Percentiles rank a stretch among this genome's conserved stretches.
Conservation (phyloP, 2,888 invertebrate genomes). For the Danaus chrysippus region DNA sequence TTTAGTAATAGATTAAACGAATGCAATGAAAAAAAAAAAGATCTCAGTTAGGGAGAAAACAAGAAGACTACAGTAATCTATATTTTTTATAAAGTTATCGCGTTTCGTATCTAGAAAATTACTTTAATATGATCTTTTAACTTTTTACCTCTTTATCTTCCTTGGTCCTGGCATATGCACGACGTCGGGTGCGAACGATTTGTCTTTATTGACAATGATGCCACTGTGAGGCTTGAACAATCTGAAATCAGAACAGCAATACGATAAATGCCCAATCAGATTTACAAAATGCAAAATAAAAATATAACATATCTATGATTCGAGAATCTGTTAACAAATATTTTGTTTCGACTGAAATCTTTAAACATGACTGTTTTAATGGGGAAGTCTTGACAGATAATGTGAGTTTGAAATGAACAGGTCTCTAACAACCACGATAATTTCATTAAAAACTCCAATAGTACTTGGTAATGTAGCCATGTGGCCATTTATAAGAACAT, state of each 20-base stretch:
- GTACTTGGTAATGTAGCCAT: neutral
- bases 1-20: no score
- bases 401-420: no score
- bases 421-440: no score
- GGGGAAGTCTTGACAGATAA: no score
- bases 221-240: constrained; percentile 66
- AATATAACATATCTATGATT: neutral
- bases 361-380: no score
- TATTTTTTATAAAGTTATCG: no score
- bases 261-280: neutral
- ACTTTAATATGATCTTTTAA: neutral
- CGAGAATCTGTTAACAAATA: neutral
- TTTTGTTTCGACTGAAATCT: no score
- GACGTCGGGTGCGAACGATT: constrained; percentile 54
- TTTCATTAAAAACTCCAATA: neutral
- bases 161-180: constrained; percentile 51
- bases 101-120: neutral
- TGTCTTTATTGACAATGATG: constrained; percentile 57
- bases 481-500: neutral
- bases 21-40: no score
- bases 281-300: neutral
- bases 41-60: no score
- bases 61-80: no score
- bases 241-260: constrained; percentile 44
- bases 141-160: constrained; percentile 38